Conservation (phyloP, 2,797 vertebrate genomes). For the Coracias cyanogaster region DNA sequence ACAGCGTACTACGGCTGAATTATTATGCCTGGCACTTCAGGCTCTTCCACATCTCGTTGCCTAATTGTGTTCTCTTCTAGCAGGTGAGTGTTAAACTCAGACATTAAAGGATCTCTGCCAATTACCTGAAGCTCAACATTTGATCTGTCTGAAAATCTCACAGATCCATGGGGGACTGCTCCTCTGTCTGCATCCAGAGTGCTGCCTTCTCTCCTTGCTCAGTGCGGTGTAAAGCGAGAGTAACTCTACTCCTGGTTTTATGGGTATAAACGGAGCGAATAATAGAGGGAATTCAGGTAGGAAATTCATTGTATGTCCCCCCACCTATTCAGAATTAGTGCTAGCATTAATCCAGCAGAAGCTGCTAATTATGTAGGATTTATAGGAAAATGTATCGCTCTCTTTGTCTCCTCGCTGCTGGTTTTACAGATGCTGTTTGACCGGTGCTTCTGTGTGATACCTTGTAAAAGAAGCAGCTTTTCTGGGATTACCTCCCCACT, state of each 20-base stretch:
- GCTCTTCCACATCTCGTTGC: slow-evolving; percentile 66
- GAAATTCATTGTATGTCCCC: neutral
- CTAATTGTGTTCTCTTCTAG: slow-evolving; percentile 70
- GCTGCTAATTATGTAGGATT: slow-evolving; percentile 59
- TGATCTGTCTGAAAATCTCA: slow-evolving; percentile 68
- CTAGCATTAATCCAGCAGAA: slow-evolving; percentile 40
- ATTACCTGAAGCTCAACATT: slow-evolving; percentile 72
- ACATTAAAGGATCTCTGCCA: slow-evolving; percentile 74
- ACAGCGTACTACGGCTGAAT: slow-evolving; percentile 55
- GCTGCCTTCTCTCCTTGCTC: neutral
- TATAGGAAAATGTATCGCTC: slow-evolving; percentile 15
- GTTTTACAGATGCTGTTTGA: slow-evolving; percentile 16
- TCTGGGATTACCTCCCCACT: neutral
- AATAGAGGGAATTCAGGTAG: slow-evolving; percentile 3
- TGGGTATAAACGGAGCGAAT: neutral
- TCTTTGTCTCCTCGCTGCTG: neutral
- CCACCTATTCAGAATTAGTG: neutral
- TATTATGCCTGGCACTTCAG: slow-evolving; percentile 70
- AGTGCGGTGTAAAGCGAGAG: neutral
- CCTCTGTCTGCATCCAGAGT: neutral
- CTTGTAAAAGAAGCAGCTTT: slow-evolving; percentile 33
- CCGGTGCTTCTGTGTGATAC: neutral
- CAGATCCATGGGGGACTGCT: slow-evolving; percentile 18
- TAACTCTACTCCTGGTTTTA: neutral
- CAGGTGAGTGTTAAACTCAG: slow-evolving; percentile 71